A percentile compares a stretch with the other conserved stretches of the same genome.
phyloP scores from a whole-genome alignment of 92 coral and sea anemone species.

The Virgularia gustaviana region DNA sequence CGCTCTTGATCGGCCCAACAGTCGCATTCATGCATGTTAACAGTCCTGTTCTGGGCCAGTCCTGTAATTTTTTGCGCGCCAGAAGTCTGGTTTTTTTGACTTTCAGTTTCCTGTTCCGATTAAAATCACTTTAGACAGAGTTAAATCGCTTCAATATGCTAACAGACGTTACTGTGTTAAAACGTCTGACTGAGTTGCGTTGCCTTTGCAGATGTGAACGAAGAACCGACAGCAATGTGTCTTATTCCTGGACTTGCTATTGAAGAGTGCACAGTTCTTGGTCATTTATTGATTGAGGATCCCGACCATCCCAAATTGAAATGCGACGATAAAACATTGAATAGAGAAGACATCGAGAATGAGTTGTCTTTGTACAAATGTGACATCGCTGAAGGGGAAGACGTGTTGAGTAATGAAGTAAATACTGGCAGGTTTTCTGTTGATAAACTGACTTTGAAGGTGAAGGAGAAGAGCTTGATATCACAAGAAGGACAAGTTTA shows the following conservation, averaged over 20 bases:
- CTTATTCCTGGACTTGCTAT: background rate
- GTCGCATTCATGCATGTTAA: too few relatives aligned
- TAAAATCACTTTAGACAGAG: too few relatives aligned
- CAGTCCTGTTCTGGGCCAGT: too few relatives aligned
- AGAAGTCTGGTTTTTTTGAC: too few relatives aligned
- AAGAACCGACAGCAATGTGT: constrained; percentile 66
- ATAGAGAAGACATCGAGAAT: background rate
- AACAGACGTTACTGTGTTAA: too few relatives aligned
- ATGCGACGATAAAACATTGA: background rate
- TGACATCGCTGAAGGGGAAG: background rate
- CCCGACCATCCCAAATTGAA: constrained; percentile 25
- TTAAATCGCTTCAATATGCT: too few relatives aligned
- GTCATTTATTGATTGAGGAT: constrained; percentile 21
- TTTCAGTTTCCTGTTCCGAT: too few relatives aligned
- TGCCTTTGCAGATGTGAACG: constrained; percentile 68
- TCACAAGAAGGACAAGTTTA: constrained; percentile 1
- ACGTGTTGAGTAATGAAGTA: background rate
- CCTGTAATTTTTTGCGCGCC: too few relatives aligned
- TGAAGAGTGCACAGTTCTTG: constrained; percentile 23
- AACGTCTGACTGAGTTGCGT: too few relatives aligned
- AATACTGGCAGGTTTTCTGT: too few relatives aligned
- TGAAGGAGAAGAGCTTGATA: background rate
- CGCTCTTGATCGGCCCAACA: too few relatives aligned
- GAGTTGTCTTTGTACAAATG: constrained; percentile 2
- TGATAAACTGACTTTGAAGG: constrained; percentile 3